Base-by-base conservation (phyloP, 1,140 invertebrate species). In the Ridgeia piscesae region DNA sequence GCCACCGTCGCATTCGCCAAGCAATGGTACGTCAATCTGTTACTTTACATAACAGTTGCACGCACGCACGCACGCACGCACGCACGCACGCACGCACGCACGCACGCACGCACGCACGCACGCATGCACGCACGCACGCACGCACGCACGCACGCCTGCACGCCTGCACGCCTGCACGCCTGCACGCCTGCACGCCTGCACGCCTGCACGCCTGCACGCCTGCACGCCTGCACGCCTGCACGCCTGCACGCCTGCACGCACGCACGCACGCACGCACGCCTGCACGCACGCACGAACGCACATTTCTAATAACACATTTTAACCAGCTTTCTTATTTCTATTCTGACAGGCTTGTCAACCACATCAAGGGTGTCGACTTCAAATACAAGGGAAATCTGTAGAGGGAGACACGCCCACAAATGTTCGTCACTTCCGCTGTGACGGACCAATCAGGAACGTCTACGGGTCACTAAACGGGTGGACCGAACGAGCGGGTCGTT, bases 1-100 rank as follows among this genome's bases (percentile, higher is more conserved):
- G 92, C 90, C 35, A 91, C 77, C 11, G 48, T 92, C 89, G 42
- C 90, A 34, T 92, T 35, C 34, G 92, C 92, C 42, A 92, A 92
- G 48, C 35, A 92, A 31, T 92, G 92, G 92, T 92, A 31, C 17
- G 92, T 94, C 27, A 21, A 27, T 77, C 58, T 21, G 58, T 77
- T 21, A 27, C 58, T 31, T 77, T 21, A 31, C 58, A 21, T 77
- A 77, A 42, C 42, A 42, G n/a, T n/a, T 42, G 42, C 42, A 42
- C 11, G 11, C 42, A 42, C 11, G 42, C 27, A 77, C 27, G 27
- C 27, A 77, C 27, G 27, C 27, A 77, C 17, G 17, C 58, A 77
- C 58, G 27, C 17, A 21, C 58, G 27, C 27, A 77, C 58, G 27
- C 27, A 17, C 58, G 27, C 27, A 77, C 58, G 27, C 27, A 31